Evolutionary conservation across 2,888 invertebrate genomes (phyloP), one percentile per base, ranked within the genome.

Genomic region (Athalia cordata): DNA sequence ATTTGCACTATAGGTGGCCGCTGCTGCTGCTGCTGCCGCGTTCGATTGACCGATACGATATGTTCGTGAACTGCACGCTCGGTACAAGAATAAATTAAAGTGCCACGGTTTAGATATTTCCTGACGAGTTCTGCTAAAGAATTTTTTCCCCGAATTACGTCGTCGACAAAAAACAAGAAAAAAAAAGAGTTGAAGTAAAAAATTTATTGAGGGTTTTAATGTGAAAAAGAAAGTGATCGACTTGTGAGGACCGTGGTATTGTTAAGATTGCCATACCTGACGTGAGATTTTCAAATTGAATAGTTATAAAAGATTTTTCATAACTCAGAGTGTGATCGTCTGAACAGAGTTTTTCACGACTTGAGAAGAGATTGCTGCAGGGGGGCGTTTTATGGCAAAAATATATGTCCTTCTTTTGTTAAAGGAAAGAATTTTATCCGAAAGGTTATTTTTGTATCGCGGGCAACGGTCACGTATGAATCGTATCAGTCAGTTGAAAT

Each of bases 391-490:
- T 45, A 72, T 47, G 45, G 59, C 45, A 45, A 59, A 59, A 59
- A 72, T 29, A 52, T 72, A 47, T 55, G 55, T 55, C 55, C 55
- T 55, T 59, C 59, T 59, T 45, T 43, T 13, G 57, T 72, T 57
- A 45, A 43, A 59, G 57, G 59, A 4, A 59, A 72, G 59, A 45
- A 57, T 43, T 72, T 72, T 57, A 13, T 59, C 59, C 47, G 45
- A 45, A 72, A 72, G 70, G 15, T 72, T 59, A 72, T 59, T 72
- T 59, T 72, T 59, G 11, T 72, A 72, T 72, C 59, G 29, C 29
- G 70, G 59, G 57, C 70, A 72, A 11, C 57, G 70, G 70, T 59
- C 70, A 72, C 70, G 70, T 72, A 72, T 72, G 70, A 72, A 72
- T 72, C 59, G 70, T 59, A 72, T 72, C 70, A 59, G 70, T 45